Conservation (phyloP, 2,113 vertebrate species). For the Ochotona curzoniae region DNA sequence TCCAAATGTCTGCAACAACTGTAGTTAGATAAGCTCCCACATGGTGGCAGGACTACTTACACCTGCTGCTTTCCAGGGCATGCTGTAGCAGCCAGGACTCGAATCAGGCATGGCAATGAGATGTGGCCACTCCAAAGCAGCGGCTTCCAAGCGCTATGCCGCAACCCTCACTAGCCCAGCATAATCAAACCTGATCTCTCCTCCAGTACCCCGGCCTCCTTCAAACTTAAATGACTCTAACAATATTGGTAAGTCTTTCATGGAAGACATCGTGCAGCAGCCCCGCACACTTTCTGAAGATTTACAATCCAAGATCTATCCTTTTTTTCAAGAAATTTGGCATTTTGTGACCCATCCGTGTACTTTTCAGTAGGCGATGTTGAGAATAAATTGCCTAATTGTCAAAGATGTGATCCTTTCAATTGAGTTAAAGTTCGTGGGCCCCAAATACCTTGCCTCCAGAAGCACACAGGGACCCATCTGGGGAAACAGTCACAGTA, state of each 20-base stretch:
- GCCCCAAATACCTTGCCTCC: constrained; percentile 92
- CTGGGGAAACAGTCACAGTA: constrained; percentile 96
- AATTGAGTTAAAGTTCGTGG: fast-evolving
- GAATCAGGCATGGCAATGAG: too few species aligned
- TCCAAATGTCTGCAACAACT: too few species aligned
- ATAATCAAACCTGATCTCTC: too few species aligned
- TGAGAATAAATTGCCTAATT: background rate
- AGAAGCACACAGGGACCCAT: constrained; percentile 97
- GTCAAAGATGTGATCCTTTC: background rate
- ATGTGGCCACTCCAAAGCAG: too few species aligned
- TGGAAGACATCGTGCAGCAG: background rate
- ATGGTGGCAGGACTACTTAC: too few species aligned
- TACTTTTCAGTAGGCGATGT: background rate
- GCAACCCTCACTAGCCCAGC: too few species aligned
- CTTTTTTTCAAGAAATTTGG: background rate
- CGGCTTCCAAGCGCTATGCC: too few species aligned
- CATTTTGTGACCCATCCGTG: background rate
- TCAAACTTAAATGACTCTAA: background rate
- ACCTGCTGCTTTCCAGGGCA: too few species aligned
- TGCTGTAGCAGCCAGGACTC: too few species aligned
- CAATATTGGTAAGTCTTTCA: background rate
- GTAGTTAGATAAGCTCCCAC: too few species aligned
- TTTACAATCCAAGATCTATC: background rate
- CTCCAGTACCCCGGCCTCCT: background rate
- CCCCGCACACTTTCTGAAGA: background rate